Conservation (phyloP, 2,113 vertebrate genomes). For the Myodes glareolus region DNA sequence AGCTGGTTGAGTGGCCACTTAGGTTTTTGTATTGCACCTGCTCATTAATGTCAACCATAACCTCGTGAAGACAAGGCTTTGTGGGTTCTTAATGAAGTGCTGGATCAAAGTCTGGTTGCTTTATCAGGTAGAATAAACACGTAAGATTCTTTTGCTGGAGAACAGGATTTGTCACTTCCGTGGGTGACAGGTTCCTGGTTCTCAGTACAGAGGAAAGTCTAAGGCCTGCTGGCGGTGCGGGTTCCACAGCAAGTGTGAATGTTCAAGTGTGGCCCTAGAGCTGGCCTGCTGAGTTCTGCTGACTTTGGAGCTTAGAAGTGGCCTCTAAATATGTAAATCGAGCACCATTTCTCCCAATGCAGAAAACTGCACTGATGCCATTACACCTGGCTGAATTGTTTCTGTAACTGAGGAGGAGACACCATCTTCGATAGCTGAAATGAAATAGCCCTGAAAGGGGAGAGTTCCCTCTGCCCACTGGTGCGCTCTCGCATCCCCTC, state of each 20-base stretch:
- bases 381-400: not conserved
- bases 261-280: not conserved
- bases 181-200: not conserved
- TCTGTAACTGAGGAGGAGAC: not conserved
- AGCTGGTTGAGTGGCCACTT: not conserved
- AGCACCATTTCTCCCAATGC: not conserved
- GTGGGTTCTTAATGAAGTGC: conserved; percentile 2
- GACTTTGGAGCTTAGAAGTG: not conserved
- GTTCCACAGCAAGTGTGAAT: not conserved
- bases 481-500: not conserved
- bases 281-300: not conserved
- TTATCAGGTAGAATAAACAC: not conserved
- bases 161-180: not conserved
- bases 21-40: not conserved
- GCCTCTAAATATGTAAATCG: conserved; percentile 41
- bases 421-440: not conserved
- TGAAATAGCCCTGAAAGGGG: conserved; percentile 18
- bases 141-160: not conserved
- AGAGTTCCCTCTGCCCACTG: conserved; percentile 4
- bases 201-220: not conserved
- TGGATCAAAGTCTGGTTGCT: not conserved
- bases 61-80: not conserved
- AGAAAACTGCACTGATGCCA: not conserved
- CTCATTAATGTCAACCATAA: not conserved
- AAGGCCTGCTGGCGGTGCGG: not conserved